phyloP scores from a whole-genome alignment of 2,113 vertebrate species.

The Oceanodroma tethys region DNA sequence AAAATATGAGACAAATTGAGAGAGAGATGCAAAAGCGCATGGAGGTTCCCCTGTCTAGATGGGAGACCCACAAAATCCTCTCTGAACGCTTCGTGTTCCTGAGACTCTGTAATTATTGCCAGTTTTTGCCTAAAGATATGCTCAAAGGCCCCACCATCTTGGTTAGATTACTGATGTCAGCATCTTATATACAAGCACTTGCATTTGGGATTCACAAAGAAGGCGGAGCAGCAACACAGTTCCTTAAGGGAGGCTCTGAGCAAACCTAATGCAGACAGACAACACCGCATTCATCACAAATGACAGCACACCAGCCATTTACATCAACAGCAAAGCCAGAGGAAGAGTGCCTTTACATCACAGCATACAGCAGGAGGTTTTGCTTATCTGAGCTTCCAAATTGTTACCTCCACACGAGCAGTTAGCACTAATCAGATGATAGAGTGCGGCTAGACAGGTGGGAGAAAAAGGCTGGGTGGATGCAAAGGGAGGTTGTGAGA shows the following conservation, averaged over 20 bases:
- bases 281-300: background rate
- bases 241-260: background rate
- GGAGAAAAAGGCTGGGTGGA: background rate
- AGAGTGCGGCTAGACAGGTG: background rate
- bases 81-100: fast-evolving
- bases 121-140: slow-evolving; percentile 11
- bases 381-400: slow-evolving; percentile 1
- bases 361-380: background rate
- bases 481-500: background rate
- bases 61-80: background rate
- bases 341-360: background rate
- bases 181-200: background rate
- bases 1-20: background rate
- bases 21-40: background rate
- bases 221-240: background rate
- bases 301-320: background rate
- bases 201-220: background rate
- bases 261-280: background rate
- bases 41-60: background rate
- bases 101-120: slow-evolving; percentile 18
- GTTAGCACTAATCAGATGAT: background rate
- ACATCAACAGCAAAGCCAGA: background rate
- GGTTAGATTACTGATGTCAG: background rate
- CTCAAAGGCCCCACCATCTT: background rate
- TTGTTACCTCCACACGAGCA: background rate